phyloP scores from a whole-genome alignment of 2,113 vertebrate species.

The Alethe diademata region DNA sequence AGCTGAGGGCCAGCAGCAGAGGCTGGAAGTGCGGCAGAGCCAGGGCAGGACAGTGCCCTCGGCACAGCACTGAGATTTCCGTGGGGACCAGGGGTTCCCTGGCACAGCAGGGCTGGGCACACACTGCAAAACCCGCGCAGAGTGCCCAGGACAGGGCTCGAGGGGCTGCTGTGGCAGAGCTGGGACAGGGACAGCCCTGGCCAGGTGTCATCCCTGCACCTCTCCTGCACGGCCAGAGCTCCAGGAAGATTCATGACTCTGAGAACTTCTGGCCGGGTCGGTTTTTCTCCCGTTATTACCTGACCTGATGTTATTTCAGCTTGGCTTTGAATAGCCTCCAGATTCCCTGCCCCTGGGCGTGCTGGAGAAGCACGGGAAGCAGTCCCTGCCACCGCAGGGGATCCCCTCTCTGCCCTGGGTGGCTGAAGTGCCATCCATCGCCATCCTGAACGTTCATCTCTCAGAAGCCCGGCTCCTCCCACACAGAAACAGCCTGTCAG shows the following conservation, averaged over 20 bases:
- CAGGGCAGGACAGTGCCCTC: background rate
- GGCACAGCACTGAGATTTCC: background rate
- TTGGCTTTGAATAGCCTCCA: background rate
- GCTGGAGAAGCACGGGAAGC: background rate
- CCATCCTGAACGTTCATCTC: rapidly evolving
- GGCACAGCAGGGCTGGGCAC: background rate
- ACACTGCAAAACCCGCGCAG: rapidly evolving
- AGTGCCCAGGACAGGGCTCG: background rate
- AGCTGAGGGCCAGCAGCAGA: background rate
- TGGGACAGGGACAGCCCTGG: background rate
- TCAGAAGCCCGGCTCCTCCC: background rate
- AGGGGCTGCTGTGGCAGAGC: background rate
- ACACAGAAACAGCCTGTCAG: background rate
- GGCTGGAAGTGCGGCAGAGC: background rate
- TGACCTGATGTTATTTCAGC: background rate
- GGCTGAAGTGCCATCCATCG: too few relatives aligned
- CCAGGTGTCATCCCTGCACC: background rate
- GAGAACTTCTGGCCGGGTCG: background rate
- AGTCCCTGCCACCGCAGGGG: background rate
- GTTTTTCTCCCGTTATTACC: background rate
- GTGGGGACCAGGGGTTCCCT: background rate
- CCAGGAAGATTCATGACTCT: rapidly evolving
- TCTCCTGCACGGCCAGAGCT: background rate
- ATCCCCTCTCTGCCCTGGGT: rapidly evolving
- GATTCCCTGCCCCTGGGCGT: background rate